A percentile compares a stretch with the other conserved stretches of the same genome.
phyloP scores from a whole-genome alignment of 2,797 vertebrate species.

The Rachycentron canadum region DNA sequence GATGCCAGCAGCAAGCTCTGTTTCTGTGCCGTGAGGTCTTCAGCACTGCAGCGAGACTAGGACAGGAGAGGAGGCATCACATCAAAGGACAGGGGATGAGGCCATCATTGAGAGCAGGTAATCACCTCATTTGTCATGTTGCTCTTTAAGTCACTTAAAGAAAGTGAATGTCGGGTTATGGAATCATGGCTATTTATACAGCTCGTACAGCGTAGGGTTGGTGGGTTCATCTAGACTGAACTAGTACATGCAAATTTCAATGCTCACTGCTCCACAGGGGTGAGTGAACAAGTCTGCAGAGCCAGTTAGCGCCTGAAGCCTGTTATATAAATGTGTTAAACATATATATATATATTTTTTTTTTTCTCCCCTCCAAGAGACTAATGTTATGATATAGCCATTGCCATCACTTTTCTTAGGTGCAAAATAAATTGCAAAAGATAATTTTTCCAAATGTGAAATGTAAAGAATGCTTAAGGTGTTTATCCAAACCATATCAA shows the following conservation, averaged over 20 bases:
- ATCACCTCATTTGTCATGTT: constrained; percentile 38
- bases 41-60: neutral
- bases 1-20: constrained; percentile 1
- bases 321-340: constrained; percentile 9
- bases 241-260: constrained; percentile 29
- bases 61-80: constrained; percentile 7
- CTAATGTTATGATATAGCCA: too few species aligned
- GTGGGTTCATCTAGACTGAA: constrained; percentile 21
- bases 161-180: constrained; percentile 12
- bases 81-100: constrained; percentile 13
- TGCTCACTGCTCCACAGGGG: constrained; percentile 11
- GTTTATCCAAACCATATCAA: neutral
- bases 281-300: constrained; percentile 12
- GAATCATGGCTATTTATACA: constrained; percentile 30
- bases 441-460: neutral
- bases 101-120: constrained; percentile 15
- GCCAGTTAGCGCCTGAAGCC: constrained; percentile 1
- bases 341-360: neutral
- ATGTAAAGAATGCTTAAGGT: too few species aligned
- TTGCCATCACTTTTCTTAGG: neutral
- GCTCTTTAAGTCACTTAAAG: constrained; percentile 42
- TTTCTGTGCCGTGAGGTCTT: neutral
- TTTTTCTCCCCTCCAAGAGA: too few species aligned
- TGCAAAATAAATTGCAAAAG: neutral
- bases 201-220: neutral